Evolutionary conservation across 2,888 invertebrate species (phyloP), one percentile per base, ranked within the genome.

Genomic region (Diachrysia chrysitis): DNA sequence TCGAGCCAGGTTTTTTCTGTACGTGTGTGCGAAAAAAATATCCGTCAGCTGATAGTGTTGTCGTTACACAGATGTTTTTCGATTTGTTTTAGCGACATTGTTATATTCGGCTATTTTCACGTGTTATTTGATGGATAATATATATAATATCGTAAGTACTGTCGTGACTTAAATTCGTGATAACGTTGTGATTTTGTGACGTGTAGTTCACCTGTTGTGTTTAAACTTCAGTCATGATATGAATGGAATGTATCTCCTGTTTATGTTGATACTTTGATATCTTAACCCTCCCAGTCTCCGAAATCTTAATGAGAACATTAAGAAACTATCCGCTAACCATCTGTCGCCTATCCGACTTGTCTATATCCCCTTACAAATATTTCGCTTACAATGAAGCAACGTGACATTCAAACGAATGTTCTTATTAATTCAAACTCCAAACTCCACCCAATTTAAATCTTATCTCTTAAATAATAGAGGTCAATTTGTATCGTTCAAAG

Each of bases 1-100:
- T 85, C 79, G 72, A 77, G 76, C 71, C 83, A 81, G 77, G 83
- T 84, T 85, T 87, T 84, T 88, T 46, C 58, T 63, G 83, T 82
- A 57, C 58, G 66, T 56, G 53, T 83, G 83, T 83, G 79, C 77
- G 70, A 81, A 82, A 87, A 85, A 84, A 83, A 81, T 76, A 80
- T 64, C 56, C 59, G 82, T 82, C 87, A 84, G 81, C 85, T 85
- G 85, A 86, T 87, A 78, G 84, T 77, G 78, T 81, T 83, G 83
- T 73, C 82, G 76, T 82, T 82, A 76, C 76, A 69, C 68, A 76
- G 80, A 82, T 82, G 82, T 80, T 76, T 80, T 82, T 80, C 80
- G 76, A 82, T 82, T 80, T 80, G 73, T 82, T 83, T 79, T 79
- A 64, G 78, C 79, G 84, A 83, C 82, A 80, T 83, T 81, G 76